phyloP scores from a whole-genome alignment of 1,140 invertebrate genomes.

The Panonychus citri region DNA sequence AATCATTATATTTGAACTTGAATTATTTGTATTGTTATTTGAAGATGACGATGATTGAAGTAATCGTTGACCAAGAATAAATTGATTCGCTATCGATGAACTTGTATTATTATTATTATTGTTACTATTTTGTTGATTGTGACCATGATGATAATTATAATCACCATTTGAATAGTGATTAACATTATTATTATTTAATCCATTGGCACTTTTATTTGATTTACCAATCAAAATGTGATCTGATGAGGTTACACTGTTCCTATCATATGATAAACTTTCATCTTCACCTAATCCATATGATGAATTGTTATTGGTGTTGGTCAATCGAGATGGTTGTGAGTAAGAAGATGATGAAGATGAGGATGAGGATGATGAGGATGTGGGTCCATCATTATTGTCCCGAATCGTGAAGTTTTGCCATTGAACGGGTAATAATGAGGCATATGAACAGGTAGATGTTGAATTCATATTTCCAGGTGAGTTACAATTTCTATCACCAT shows the following conservation, averaged over 20 bases:
- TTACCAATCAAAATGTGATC: conserved; percentile 31
- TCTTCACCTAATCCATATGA: conserved; percentile 18
- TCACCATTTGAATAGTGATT: conserved; percentile 45
- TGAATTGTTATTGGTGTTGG: no score
- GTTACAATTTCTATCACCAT: background rate
- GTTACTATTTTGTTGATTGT: no score
- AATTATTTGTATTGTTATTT: background rate
- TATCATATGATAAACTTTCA: conserved; percentile 32
- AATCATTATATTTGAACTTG: no score
- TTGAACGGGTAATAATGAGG: background rate
- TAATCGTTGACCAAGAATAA: background rate
- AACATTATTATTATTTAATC: conserved; percentile 28
- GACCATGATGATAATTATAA: conserved; percentile 15
- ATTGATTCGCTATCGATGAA: background rate
- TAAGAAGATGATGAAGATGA: no score
- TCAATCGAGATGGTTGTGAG: background rate
- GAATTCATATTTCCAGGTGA: background rate
- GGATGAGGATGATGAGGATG: background rate
- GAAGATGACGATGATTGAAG: background rate
- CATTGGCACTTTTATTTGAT: conserved; percentile 43
- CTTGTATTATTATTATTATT: no score
- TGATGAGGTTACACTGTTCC: conserved; percentile 26
- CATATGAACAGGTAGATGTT: background rate
- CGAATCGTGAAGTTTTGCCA: conserved; percentile 3
- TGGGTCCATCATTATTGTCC: conserved; percentile 3